Evolutionary conservation across 2,113 vertebrate genomes (phyloP), one percentile per base, ranked within the genome.

Genomic region (Mirounga angustirostris): DNA sequence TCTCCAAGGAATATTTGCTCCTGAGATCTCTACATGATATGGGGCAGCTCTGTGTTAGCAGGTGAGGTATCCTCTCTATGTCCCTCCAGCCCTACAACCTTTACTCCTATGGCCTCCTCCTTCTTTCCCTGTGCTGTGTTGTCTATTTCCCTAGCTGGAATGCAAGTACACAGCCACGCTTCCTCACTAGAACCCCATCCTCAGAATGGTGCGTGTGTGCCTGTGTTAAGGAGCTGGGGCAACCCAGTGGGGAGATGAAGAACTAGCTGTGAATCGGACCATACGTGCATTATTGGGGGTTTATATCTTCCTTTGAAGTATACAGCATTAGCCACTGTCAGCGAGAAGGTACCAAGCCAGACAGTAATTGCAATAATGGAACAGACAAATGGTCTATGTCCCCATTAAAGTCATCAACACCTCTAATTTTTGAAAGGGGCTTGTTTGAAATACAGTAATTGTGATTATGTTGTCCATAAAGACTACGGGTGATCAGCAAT

Each of bases 351-450:
- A 91, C 98, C 91, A 71, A 92, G 97, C 97, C 97, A 97, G 95
- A 97, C 97, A 98, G 98, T 98, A 98, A 98, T 98, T 98, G 97
- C 98, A 97, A 96, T 98, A 98, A 98, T 98, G 98, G 98, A 97
- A 96, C 96, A 96, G 96, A 97, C 98, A 98, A 98, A 98, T 98
- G 97, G 94, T 97, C 97, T 97, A 33, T 97, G 97, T 98, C 91
- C 97, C 97, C 98, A 98, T 98, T 98, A 98, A 97, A 98, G 98
- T 97, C 97, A 98, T 98, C 98, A 98, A 98, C 98, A 98, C 97
- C 98, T 98, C 97, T 98, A 98, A 98, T 98, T 98, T 98, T 97
- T 98, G 97, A 97, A 97, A 98, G 97, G 80, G 96, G 61, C 93
- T 90, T 94, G 92, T 97, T 98, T 97, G 97, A 98, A 98, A 98